Percentiles rank a stretch among this genome's conserved stretches.
Conservation (phyloP, 2,113 vertebrate genomes). For the Rutilus rutilus region DNA sequence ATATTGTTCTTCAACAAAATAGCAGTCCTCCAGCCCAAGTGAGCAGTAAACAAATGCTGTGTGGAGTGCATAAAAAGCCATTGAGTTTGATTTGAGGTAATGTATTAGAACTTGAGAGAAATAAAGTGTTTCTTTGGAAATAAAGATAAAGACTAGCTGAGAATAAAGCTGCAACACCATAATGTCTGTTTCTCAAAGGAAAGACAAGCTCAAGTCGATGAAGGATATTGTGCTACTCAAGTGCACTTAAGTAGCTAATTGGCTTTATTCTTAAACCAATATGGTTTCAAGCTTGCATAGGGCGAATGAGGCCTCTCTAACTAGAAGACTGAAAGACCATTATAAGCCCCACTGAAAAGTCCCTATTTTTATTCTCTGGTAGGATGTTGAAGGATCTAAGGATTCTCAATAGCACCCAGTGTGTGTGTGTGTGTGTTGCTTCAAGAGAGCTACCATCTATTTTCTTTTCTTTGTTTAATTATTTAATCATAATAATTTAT, state of each 20-base stretch:
- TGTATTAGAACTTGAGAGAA: constrained; percentile 6
- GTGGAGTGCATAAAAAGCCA: constrained; percentile 18
- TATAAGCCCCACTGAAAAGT: not conserved
- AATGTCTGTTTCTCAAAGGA: constrained; percentile 13
- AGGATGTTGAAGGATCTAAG: not conserved
- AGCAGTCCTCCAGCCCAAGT: constrained; percentile 5
- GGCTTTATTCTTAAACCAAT: constrained; percentile 3
- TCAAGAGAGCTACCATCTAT: too few species aligned
- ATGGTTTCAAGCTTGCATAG: not conserved
- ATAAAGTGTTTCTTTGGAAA: not conserved
- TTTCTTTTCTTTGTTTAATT: too few species aligned
- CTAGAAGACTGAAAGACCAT: not conserved
- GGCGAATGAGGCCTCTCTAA: not conserved
- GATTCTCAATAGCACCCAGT: too few species aligned
- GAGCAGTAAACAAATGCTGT: constrained; percentile 23
- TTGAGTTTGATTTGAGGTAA: not conserved
- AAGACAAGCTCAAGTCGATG: constrained; percentile 11
- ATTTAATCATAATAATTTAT: too few species aligned
- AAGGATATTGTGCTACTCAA: constrained; percentile 9
- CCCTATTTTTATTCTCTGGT: not conserved
- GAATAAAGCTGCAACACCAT: constrained; percentile 11
- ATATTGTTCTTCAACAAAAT: constrained; percentile 11
- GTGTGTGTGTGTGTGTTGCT: too few species aligned
- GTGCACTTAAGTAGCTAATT: constrained; percentile 29
- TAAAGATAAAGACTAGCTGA: not conserved